These are phyloP conservation scores for Falco cherrug DNA, from an alignment of 2,797 vertebrate species.

Conservation along the genomic window DNA sequence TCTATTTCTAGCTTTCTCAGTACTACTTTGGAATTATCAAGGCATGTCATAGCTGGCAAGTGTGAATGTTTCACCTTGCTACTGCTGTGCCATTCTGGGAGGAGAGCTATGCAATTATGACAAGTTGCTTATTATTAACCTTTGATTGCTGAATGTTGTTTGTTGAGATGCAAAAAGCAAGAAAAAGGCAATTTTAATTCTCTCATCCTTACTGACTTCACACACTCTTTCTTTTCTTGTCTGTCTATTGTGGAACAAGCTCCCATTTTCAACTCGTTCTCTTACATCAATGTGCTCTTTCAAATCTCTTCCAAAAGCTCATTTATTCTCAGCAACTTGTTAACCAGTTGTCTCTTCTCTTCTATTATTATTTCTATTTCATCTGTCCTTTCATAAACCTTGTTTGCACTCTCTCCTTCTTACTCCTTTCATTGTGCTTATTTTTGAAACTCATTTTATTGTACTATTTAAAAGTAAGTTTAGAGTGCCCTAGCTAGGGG, in stretches of 20 bases:
- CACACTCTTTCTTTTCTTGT: constrained; percentile 1
- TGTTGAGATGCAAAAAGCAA: constrained; percentile 26
- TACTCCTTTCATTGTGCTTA: neutral
- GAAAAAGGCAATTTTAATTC: constrained; percentile 53
- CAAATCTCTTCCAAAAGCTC: constrained; percentile 30
- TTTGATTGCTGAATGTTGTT: constrained; percentile 38
- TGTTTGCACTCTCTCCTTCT: neutral
- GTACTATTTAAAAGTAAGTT: neutral
- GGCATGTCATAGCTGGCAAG: neutral
- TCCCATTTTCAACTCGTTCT: constrained; percentile 22
- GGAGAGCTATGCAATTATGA: constrained; percentile 36
- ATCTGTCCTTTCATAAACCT: neutral
- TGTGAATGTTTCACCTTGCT: neutral
- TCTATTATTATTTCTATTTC: constrained; percentile 9
- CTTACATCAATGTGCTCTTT: constrained; percentile 19
- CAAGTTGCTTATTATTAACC: constrained; percentile 54
- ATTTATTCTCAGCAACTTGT: constrained; percentile 29
- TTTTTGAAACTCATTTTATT: neutral
- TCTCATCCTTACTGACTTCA: constrained; percentile 48
- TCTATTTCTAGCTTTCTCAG: neutral
- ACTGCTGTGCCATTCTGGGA: constrained; percentile 16
- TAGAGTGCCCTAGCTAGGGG: neutral
- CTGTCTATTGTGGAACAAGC: constrained; percentile 8
- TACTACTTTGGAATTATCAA: constrained; percentile 19
- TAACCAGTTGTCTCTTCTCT: neutral